Base-by-base conservation (phyloP, 2,888 invertebrate genomes). In the Platynereis dumerilii region DNA sequence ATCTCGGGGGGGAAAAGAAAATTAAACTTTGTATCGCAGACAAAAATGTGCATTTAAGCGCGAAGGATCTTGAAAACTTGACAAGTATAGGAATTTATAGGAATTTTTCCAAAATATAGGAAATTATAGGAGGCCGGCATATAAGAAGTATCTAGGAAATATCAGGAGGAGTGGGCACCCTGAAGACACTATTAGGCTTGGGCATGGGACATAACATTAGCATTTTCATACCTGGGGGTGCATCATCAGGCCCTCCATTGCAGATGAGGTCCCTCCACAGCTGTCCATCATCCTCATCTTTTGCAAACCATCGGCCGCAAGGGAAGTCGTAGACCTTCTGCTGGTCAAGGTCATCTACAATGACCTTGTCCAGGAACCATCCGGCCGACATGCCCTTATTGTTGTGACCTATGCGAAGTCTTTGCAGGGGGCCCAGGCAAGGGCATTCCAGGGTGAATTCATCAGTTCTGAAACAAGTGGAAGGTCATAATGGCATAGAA, bases 311-410 rank as follows among this genome's bases (percentile, higher is more conserved):
- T 15, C 80, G 74, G 3, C 74, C 58, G 69, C 83, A 83, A 10
- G 82, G 81, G 67, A 84, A 84, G 66, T 79, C 79, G 66, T 82
- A 84, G 17, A 83, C 83, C 12, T 78, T 76, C 24, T 75, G 75
- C 67, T 76, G 74, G 60, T 80, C 79, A 64, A 79, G 55, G 69
- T 84, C 84, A 71, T 83, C 83, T 10, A 84, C 72, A 29, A 83
- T 83, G 27, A 83, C 75, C 78, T 84, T 83, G 56, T 83, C 81
- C 10, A 84, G 75, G 66, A 74, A 84, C 84, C 84, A 84, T 29
- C 82, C 84, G 1, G 84, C 76, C n/a, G 75, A 76, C 57, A 78
- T 74, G 3, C 83, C 83, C 12, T 76, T 72, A 70, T 83, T 81
- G 68, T 84, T 82, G 67, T 84, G 84, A n/a, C 82, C 80, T 22